Evolutionary conservation across 2,797 vertebrate species (phyloP), one percentile per base, ranked within the genome.

Genomic region (Sebastes baramenuke): DNA sequence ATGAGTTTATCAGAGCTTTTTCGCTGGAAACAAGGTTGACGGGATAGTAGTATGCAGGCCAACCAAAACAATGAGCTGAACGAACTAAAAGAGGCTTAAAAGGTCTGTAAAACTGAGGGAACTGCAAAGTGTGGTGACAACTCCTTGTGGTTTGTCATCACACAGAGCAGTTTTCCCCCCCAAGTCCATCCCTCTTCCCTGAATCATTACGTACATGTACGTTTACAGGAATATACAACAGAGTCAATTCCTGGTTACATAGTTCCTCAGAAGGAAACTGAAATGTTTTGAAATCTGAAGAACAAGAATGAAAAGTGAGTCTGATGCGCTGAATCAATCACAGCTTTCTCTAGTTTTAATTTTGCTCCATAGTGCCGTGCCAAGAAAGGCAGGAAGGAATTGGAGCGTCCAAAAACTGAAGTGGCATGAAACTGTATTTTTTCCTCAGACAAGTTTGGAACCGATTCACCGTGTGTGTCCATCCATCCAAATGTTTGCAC

Each of bases 351-450:
- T 34, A 9, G 14, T 84, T 84, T 80, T 46, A 73, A 83, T 78
- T 79, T 36, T 32, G 38, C 59, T 72, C 14, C 0, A 0, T 2
- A 0, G 2, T 12, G 36, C 55, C 1, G 1, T 80, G 88, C 86
- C 88, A 93, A 92, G 75, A 84, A 78, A 88, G 79, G 75, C 77
- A 80, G 80, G 55, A 87, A 87, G 71, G 77, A 90, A 79, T 3
- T 79, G 49, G 72, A 87, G 80, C 72, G 0, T 91, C 81, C 38
- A 85, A 82, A 89, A 82, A 77, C 49, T 55, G 56, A 84, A 82
- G 66, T 61, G 76, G 79, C 59, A 69, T 56, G 59, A 89, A 88
- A 84, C 27, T 25, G 65, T 30, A 24, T 82, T 86, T 42, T 14
- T 85, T 74, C 77, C 64, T 74, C 67, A 27, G 64, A 85, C 74